phyloP scores from a whole-genome alignment of 1,140 invertebrate genomes.

The Trachymyrmex septentrionalis region DNA sequence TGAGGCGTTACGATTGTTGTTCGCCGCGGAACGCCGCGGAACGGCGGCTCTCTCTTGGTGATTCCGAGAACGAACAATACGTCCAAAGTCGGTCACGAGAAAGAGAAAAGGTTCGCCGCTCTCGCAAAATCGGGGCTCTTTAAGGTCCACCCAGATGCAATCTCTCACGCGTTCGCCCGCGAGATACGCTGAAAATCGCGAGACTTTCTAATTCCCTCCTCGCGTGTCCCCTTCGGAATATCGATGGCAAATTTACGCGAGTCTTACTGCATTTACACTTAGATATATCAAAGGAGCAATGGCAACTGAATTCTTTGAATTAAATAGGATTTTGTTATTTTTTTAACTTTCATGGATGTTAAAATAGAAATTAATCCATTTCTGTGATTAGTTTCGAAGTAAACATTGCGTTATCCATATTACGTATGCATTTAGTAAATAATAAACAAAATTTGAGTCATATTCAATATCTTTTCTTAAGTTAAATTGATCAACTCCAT shows the following conservation, averaged over 20 bases:
- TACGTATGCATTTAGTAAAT: no score
- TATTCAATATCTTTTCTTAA: no score
- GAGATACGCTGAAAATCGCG: conserved; percentile 31
- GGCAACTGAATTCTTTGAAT: no score
- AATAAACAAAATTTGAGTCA: no score
- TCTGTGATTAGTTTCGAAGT: neutral
- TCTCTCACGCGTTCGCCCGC: conserved; percentile 19
- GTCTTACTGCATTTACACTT: neutral
- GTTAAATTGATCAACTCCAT: no score
- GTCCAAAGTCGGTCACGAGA: conserved; percentile 40
- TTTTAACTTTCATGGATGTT: no score
- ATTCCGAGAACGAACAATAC: conserved; percentile 21
- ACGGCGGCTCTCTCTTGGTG: neutral
- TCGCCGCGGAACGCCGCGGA: neutral
- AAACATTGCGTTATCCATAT: no score
- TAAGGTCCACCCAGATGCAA: conserved; percentile 39
- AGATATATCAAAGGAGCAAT: no score
- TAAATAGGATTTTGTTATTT: no score
- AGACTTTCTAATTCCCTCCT: conserved; percentile 45
- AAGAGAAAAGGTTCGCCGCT: conserved; percentile 34
- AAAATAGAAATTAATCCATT: no score
- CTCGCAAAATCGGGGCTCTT: conserved; percentile 34
- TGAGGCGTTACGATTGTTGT: conserved; percentile 7
- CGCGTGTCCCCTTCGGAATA: neutral
- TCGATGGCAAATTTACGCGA: neutral